Conservation (phyloP, 2,113 vertebrate species). For the Etheostoma cragini region DNA sequence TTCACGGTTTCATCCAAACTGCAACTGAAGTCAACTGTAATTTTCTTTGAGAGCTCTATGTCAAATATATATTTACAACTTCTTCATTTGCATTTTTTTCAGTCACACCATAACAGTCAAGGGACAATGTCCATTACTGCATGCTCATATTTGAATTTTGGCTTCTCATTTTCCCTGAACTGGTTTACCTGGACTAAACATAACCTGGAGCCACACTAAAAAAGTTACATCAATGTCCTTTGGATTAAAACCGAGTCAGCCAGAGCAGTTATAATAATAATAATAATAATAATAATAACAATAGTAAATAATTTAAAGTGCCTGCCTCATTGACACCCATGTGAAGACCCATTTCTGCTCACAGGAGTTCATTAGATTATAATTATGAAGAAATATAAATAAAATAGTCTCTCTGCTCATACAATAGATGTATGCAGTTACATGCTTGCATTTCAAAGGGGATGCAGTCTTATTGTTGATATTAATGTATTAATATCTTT, state of each 20-base stretch:
- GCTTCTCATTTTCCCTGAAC: not conserved
- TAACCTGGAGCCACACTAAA: not conserved
- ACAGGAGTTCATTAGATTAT: not conserved
- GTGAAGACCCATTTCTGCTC: not conserved
- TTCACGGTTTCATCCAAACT: not conserved
- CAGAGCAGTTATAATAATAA: not conserved
- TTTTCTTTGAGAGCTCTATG: not conserved
- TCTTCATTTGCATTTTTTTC: constrained; percentile 7
- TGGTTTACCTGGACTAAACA: not conserved
- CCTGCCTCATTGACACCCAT: too few relatives aligned
- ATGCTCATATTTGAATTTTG: constrained; percentile 1
- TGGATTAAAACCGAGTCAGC: not conserved
- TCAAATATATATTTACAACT: not conserved
- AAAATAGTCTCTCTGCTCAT: not conserved
- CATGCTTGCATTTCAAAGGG: not conserved
- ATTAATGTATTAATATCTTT: constrained; percentile 4
- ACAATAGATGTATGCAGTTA: not conserved
- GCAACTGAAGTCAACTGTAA: not conserved
- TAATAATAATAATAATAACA: too few relatives aligned
- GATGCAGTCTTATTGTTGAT: not conserved
- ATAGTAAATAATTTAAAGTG: too few relatives aligned
- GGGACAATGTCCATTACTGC: not conserved
- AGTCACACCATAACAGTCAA: not conserved
- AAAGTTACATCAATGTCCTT: not conserved
- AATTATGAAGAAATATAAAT: not conserved